Conservation (phyloP, 2,113 vertebrate species). For the Alectura lathami region DNA sequence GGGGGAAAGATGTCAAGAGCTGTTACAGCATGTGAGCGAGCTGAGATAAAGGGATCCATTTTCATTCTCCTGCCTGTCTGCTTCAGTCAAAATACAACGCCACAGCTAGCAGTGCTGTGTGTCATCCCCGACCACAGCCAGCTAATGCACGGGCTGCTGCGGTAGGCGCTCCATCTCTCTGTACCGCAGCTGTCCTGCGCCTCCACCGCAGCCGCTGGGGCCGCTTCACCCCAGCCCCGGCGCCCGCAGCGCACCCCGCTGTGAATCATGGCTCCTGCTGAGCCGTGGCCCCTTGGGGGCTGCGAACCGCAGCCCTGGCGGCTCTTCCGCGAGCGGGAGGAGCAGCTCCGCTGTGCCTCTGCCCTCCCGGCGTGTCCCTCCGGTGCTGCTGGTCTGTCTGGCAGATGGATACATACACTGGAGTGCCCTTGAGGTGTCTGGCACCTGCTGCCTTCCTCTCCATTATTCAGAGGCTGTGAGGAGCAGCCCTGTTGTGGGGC, state of each 20-base stretch:
- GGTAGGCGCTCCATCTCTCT: not conserved
- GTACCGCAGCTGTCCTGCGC: not conserved
- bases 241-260: not conserved
- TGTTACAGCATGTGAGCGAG: not conserved
- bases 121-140: not conserved
- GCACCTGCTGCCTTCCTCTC: not conserved
- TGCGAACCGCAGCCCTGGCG: not conserved
- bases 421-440: not conserved
- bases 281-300: not conserved
- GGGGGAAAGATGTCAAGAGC: slow-evolving; percentile 8
- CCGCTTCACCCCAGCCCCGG: not conserved
- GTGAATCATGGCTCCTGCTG: not conserved
- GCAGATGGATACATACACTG: no score
- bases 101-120: not conserved
- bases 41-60: slow-evolving; percentile 44
- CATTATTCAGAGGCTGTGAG: not conserved
- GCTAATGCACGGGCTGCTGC: slow-evolving; percentile 10
- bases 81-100: slow-evolving; percentile 17
- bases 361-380: accelerated
- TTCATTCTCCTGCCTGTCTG: slow-evolving; percentile 46
- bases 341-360: not conserved
- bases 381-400: not conserved
- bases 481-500: not conserved
- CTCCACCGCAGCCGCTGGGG: not conserved
- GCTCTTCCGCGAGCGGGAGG: accelerated